Conservation (phyloP, 92 coral and sea anemone species). For the Zoanthus sansibaricus region DNA sequence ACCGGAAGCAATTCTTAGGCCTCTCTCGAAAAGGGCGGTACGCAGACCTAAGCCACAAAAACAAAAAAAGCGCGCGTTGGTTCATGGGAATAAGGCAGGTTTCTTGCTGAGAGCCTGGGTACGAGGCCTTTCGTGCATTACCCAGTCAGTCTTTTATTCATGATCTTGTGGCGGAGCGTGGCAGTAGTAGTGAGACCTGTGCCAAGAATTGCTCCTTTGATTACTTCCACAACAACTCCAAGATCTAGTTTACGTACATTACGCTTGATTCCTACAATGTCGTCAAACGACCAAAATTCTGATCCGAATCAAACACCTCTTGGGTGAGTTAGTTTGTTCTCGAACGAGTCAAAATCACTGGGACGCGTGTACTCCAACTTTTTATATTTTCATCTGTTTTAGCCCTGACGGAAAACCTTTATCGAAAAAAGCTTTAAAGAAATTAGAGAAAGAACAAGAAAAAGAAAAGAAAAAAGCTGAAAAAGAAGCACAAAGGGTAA, state of each 20-base stretch:
- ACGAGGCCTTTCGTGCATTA: not conserved
- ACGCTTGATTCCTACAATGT: slow-evolving; percentile 58
- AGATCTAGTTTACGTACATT: slow-evolving; percentile 5
- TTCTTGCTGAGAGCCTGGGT: not conserved
- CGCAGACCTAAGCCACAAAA: too few species aligned
- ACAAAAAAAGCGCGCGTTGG: too few species aligned
- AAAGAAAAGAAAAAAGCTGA: slow-evolving; percentile 97
- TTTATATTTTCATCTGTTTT: not conserved
- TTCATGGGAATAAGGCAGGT: too few species aligned
- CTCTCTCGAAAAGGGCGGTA: too few species aligned
- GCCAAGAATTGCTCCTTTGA: slow-evolving; percentile 43
- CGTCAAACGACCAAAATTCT: slow-evolving; percentile 67
- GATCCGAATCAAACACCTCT: slow-evolving; percentile 59
- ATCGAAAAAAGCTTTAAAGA: slow-evolving; percentile 94
- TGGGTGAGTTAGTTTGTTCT: slow-evolving; percentile 53
- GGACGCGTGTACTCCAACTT: not conserved
- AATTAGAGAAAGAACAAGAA: slow-evolving; percentile 94
- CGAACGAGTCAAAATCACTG: not conserved
- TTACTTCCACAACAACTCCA: slow-evolving; percentile 15
- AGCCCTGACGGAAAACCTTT: slow-evolving; percentile 96
- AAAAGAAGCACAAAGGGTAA: slow-evolving; percentile 86
- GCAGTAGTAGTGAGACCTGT: slow-evolving; percentile 48
- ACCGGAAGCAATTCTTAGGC: too few species aligned
- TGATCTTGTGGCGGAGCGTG: slow-evolving; percentile 40
- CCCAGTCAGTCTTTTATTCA: slow-evolving; percentile 14